Base-by-base conservation (phyloP, 2,113 vertebrate species). In the Crotalus tigris region DNA sequence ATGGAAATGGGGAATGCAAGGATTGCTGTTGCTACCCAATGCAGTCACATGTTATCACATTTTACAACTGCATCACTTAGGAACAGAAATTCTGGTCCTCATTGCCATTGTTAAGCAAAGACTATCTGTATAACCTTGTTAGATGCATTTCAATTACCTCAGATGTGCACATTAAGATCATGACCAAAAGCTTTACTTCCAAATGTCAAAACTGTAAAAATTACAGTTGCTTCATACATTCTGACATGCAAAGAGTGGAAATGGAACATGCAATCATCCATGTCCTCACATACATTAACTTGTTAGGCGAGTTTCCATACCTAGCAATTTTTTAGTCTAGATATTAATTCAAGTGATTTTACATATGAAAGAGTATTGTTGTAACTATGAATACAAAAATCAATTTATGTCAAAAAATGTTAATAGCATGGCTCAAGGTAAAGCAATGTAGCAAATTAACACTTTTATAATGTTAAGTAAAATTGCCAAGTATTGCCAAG, bases 271-370 rank as follows among this genome's bases (percentile, higher is more conserved):
- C 24, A 53, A 53, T 33, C 24, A 29, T 11, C 11, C 6, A 51
- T 26, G 3, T 7, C 13, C 49, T 26, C 86, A 53, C 5, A 87
- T 2, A 29, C 11, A 29, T 29, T 85, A 85, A 44, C 15, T 21
- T 85, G 33, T 44, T 17, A 85, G 39, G 33, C 8, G 75, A 85
- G 19, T 44, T 85, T 17, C 39, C 44, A 39, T 17, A 85, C 12
- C 33, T 85, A 85, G 44, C 75, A 44, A 85, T 44, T 85, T 13
- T 92, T 94, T 92, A 94, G 93, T 94, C 81, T 95, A 92, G 64
- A 88, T 29, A 92, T 92, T 11, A 91, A 89, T 93, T 92, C 94
- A 89, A 87, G 33, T 13, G 17, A 24, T 81, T 87, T 90, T 44
- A 85, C 93, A 94, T 94, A 15, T 91, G 93, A 95, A 94, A 54